A percentile compares a stretch with the other conserved stretches of the same genome.
Evolutionary conservation across 1,140 invertebrate species (phyloP).

Genomic region (Uloborus diversus): DNA sequence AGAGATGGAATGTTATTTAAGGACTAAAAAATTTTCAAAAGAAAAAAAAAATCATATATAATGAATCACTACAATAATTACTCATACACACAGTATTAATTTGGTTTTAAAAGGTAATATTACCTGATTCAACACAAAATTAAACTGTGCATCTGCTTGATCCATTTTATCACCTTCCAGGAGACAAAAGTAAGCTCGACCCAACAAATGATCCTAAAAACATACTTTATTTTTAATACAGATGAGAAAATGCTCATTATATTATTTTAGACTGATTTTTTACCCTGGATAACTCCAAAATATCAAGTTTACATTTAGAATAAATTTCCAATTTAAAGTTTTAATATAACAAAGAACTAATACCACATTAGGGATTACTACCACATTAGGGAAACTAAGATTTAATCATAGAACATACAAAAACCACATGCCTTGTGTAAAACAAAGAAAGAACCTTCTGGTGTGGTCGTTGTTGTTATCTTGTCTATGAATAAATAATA

Average conservation of each 20-base stretch:
- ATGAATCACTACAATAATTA: neutral
- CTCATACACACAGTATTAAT: neutral
- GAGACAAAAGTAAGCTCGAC: constrained; percentile 96
- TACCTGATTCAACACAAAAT: constrained; percentile 92
- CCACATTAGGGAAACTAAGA: too few species aligned
- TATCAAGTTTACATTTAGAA: neutral
- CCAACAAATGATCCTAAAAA: constrained; percentile 90
- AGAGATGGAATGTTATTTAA: constrained; percentile 90
- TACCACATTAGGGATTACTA: neutral
- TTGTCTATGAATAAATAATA: too few species aligned
- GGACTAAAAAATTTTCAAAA: constrained; percentile 71
- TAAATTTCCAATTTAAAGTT: neutral
- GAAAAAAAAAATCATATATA: neutral
- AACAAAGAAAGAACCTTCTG: too few species aligned
- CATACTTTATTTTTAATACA: constrained; percentile 13
- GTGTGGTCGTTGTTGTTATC: too few species aligned
- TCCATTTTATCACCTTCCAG: constrained; percentile 99
- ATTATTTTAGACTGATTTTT: too few species aligned
- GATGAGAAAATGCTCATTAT: too few species aligned
- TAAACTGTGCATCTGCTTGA: constrained; percentile 99
- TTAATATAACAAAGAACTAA: neutral
- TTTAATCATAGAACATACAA: too few species aligned
- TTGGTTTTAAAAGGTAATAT: neutral
- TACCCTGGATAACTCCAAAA: neutral
- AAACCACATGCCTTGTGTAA: too few species aligned